phyloP scores from a whole-genome alignment of 2,113 vertebrate genomes.

The Podiceps cristatus region DNA sequence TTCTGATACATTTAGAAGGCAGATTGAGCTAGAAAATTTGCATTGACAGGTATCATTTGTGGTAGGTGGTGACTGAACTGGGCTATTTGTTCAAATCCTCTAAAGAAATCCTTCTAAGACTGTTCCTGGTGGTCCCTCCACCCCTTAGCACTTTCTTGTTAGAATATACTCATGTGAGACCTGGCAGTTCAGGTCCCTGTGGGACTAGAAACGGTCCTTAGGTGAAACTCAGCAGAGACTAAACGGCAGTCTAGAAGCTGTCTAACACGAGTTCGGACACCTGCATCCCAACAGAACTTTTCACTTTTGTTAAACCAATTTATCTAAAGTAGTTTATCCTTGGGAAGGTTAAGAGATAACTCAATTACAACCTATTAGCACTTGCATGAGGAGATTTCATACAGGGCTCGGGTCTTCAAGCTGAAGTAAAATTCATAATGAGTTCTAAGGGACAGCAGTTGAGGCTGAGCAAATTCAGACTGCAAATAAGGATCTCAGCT shows the following conservation, averaged over 20 bases:
- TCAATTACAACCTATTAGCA: background rate
- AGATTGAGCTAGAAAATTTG: background rate
- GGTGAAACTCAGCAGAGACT: accelerated
- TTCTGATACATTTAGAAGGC: background rate
- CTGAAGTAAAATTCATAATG: background rate
- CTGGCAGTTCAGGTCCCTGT: background rate
- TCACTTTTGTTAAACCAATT: background rate
- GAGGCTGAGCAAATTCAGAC: background rate
- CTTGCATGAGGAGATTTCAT: background rate
- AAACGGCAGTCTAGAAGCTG: background rate
- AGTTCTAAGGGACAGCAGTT: background rate
- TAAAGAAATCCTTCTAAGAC: background rate
- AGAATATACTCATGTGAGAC: background rate
- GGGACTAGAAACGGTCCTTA: background rate
- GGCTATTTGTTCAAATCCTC: background rate
- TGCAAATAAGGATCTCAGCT: background rate
- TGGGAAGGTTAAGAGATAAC: background rate
- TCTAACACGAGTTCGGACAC: background rate
- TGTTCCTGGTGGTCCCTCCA: background rate
- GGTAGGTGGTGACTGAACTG: background rate
- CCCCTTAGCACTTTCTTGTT: background rate
- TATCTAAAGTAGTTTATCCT: background rate
- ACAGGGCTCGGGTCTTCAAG: background rate
- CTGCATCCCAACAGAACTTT: background rate
- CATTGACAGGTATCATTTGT: background rate